Percentiles rank a stretch among this genome's conserved stretches.
Conservation (phyloP, 2,113 vertebrate species). For the Ia io region DNA sequence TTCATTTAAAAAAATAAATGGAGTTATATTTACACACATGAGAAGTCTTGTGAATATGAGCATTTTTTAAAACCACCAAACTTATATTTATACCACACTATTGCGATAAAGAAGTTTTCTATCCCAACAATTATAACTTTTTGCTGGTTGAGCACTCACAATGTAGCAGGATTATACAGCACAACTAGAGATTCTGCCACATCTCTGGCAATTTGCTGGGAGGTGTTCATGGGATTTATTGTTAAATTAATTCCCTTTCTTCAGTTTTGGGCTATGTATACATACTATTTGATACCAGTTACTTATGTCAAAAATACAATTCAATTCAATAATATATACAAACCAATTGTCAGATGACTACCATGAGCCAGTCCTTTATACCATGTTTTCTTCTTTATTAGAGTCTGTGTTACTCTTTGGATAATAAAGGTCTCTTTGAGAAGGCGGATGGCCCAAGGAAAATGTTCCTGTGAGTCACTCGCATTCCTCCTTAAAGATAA, state of each 20-base stretch:
- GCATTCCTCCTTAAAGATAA: neutral
- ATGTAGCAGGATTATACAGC: neutral
- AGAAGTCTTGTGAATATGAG: neutral
- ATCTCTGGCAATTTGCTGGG: neutral
- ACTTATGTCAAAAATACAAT: neutral
- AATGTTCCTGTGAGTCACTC: neutral
- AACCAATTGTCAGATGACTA: neutral
- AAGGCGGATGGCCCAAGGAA: neutral
- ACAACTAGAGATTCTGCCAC: neutral
- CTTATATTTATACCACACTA: neutral
- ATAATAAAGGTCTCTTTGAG: neutral
- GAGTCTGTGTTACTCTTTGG: neutral
- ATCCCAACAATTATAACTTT: slow-evolving; percentile 25
- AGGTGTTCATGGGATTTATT: neutral
- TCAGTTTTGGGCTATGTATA: neutral
- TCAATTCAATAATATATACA: neutral
- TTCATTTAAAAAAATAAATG: neutral
- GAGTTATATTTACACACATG: neutral
- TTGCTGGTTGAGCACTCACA: neutral
- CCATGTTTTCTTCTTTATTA: neutral
- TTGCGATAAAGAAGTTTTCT: slow-evolving; percentile 3
- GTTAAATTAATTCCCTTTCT: neutral
- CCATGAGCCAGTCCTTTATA: neutral
- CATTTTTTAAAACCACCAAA: neutral
- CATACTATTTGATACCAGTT: neutral